Evolutionary conservation across 2,113 vertebrate species (phyloP).

Genomic region (Connochaetes taurinus): DNA sequence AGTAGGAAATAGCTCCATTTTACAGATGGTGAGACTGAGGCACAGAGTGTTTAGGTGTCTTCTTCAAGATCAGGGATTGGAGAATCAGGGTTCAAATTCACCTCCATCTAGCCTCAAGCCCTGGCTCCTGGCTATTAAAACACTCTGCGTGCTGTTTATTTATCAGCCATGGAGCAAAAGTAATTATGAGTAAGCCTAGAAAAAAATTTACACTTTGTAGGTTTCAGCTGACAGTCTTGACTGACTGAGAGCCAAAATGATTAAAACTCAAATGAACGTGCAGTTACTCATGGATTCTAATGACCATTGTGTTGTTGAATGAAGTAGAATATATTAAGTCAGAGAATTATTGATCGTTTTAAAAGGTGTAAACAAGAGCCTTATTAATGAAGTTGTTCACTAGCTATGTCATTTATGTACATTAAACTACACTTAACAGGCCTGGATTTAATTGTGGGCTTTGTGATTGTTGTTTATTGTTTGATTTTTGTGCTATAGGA

Average conservation of each 20-base stretch:
- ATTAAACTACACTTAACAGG: not conserved
- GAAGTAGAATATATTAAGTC: conserved; percentile 2
- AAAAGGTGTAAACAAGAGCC: conserved; percentile 29
- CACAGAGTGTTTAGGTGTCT: not conserved
- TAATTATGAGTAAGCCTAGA: not conserved
- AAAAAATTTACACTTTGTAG: not conserved
- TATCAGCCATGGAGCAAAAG: not conserved
- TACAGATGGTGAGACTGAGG: not conserved
- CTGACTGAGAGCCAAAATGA: not conserved
- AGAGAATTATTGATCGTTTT: conserved; percentile 26
- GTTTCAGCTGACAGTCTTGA: not conserved
- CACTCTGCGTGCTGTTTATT: not conserved
- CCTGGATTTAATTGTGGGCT: not conserved
- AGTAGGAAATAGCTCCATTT: not conserved
- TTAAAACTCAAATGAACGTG: not conserved
- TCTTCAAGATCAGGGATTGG: not conserved
- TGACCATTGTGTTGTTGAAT: not conserved
- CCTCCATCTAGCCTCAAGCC: not conserved
- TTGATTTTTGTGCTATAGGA: not conserved
- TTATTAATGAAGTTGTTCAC: conserved; percentile 37
- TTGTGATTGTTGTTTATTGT: not conserved
- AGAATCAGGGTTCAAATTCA: not conserved
- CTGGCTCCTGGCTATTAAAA: not conserved
- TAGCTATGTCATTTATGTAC: not conserved
- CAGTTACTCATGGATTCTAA: not conserved